Conservation (phyloP, 2,113 vertebrate species). For the Rhea pennata region DNA sequence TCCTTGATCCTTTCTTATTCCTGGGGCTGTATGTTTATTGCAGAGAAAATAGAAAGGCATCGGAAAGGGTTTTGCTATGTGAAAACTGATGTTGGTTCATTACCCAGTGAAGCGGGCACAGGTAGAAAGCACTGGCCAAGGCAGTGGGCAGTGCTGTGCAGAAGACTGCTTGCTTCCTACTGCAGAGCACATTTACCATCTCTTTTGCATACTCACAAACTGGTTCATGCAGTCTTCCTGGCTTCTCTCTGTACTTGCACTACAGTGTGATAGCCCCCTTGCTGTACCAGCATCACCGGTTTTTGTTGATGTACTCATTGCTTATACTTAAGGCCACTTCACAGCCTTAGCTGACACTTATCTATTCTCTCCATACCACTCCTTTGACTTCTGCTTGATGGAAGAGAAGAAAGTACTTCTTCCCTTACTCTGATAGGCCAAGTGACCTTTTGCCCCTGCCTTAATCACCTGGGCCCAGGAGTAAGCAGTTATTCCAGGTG, state of each 20-base stretch:
- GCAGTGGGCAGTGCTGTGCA: not conserved
- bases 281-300: fast-evolving
- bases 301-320: not conserved
- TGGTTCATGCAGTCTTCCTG: not conserved
- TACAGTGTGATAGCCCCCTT: not conserved
- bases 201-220: not conserved
- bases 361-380: not conserved
- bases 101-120: fast-evolving
- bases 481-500: not conserved
- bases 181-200: not conserved
- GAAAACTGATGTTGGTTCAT: not conserved
- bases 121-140: fast-evolving
- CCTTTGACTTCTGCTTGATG: not conserved
- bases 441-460: not conserved
- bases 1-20: not conserved
- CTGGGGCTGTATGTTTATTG: fast-evolving
- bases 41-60: not conserved
- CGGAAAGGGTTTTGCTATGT: not conserved
- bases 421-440: not conserved
- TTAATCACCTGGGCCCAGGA: not conserved
- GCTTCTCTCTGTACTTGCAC: not conserved
- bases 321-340: too few species aligned
- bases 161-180: not conserved
- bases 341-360: not conserved
- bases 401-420: not conserved